Evolutionary conservation across 1,140 invertebrate genomes (phyloP), one percentile per base, ranked within the genome.

Genomic region (Araneus ventricosus): DNA sequence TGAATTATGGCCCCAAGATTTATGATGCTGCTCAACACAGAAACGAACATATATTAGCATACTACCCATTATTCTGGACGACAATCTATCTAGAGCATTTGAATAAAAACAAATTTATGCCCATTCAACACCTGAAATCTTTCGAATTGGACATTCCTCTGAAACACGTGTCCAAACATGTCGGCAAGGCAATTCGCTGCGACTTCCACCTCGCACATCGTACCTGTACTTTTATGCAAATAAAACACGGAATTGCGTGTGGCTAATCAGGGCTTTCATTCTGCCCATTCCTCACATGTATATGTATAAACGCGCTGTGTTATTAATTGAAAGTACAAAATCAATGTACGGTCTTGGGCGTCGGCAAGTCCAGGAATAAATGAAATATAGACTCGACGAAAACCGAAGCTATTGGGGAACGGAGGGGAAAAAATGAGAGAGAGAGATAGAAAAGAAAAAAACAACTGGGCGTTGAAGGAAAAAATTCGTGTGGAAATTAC

Each of bases 231-330:
- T 84, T 41, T 84, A 84, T 84, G 39, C 80, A 84, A 84, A 84
- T 84, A 84, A 84, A 84, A 84, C 45, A 52, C 80, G 80, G 52
- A 84, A 45, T 84, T 84, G 80, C 80, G 80, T 84, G 80, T 84
- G 39, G 45, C 39, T 84, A 84, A 84, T 45, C 39, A 45, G 80
- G 39, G 39, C 70, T 84, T 84, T 84, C 80, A 84, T 84, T 84
- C 45, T 52, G 80, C 80, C 45, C 80, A 84, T 84, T 84, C 8
- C 45, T 84, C 80, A 84, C 52, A 52, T 52, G 45, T 84, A 84
- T 52, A 27, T 84, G 70, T 75, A 75, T 75, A 75, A 75, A 75
- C 30, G 27, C 70, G 70, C 30, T 20, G 70, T 34, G 70, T 75
- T 75, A 75, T 75, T 75, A 75, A 75, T 75, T 75, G 70, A 75